Evolutionary conservation across 2,113 vertebrate species (phyloP), one percentile per base, ranked within the genome.

Genomic region (Mesoclemmys tuberculata): DNA sequence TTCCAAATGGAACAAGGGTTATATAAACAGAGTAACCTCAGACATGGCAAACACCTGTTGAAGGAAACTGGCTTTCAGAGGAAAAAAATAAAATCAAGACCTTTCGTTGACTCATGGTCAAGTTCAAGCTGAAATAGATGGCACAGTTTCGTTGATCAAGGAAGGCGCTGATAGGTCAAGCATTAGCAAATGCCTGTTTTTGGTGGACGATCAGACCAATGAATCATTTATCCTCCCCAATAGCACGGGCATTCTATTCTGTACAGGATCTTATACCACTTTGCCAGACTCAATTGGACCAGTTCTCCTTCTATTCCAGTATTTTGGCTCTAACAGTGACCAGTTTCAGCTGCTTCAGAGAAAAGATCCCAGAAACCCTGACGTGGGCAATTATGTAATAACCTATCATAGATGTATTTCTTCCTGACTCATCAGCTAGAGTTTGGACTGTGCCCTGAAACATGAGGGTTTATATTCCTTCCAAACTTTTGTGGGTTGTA

Each of bases 41-140:
- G 98, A 98, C 99, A 98, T 98, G 98, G 98, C 98, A 98, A 99
- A 99, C 99, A 99, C 99, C 99, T 99, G 99, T 93, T 97, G 97
- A 95, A 95, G 95, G 96, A 97, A 96, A 92, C 77, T 2, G 81
- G 93, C 92, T 89, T 85, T 92, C 64, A 58, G 93, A 94, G 97
- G 94, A 91, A 92, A 1, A 54, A 79, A 84, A 88, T n/a, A 85
- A 83, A 86, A 4, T 58, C 95, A 89, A 48, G 93, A 90, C 95
- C 93, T 84, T 84, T 83, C 12, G 77, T 49, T 22, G 94, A 84
- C 97, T 96, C 86, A 19, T 14, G 94, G 78, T 78, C 97, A 95
- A 96, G 97, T 96, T 97, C 95, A 95, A 61, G 91, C 44, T 44
- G 94, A 94, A 95, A 56, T 10, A 49, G 84, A 51, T 0, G 0